Percentiles rank a stretch among this genome's conserved stretches.
These are phyloP conservation scores for Drosophila demipolita DNA, from an alignment of 2,888 invertebrate species.

Conservation along the genomic window DNA sequence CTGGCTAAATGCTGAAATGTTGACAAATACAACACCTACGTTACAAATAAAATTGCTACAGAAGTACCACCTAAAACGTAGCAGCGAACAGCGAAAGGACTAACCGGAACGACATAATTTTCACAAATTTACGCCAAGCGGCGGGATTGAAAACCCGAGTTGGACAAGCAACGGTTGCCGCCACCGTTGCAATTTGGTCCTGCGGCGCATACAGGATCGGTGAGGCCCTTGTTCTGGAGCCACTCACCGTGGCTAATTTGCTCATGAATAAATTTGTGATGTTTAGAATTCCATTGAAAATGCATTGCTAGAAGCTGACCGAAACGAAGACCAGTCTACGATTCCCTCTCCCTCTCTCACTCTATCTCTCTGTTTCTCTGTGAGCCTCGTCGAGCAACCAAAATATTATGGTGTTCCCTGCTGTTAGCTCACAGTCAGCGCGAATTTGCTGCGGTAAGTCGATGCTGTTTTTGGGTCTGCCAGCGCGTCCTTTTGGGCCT, in stretches of 20 bases:
- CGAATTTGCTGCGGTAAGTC: constrained; percentile 82
- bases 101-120: constrained; percentile 79
- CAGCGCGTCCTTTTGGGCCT: constrained; percentile 13
- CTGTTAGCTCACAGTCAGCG: constrained; percentile 74
- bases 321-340: constrained; percentile 11
- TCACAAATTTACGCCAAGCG: constrained; percentile 68
- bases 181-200: constrained; percentile 67
- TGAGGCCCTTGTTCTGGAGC: constrained; percentile 36
- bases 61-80: constrained; percentile 78
- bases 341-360: not conserved
- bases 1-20: constrained; percentile 77
- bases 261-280: constrained; percentile 68
- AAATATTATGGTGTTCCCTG: constrained; percentile 83
- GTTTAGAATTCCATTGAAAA: constrained; percentile 68
- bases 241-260: constrained; percentile 77
- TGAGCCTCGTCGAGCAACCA: constrained; percentile 70
- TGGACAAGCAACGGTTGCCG: constrained; percentile 35
- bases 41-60: constrained; percentile 80
- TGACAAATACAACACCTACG: constrained; percentile 82
- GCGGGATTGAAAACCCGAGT: constrained; percentile 13
- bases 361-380: not conserved
- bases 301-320: constrained; percentile 23
- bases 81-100: constrained; percentile 44
- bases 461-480: constrained; percentile 62
- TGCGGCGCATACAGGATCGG: constrained; percentile 52